A percentile compares a stretch with the other conserved stretches of the same genome.
These are phyloP conservation scores for Exephanes ischioxanthus DNA, from an alignment of 2,888 invertebrate genomes.

Conservation along the genomic window DNA sequence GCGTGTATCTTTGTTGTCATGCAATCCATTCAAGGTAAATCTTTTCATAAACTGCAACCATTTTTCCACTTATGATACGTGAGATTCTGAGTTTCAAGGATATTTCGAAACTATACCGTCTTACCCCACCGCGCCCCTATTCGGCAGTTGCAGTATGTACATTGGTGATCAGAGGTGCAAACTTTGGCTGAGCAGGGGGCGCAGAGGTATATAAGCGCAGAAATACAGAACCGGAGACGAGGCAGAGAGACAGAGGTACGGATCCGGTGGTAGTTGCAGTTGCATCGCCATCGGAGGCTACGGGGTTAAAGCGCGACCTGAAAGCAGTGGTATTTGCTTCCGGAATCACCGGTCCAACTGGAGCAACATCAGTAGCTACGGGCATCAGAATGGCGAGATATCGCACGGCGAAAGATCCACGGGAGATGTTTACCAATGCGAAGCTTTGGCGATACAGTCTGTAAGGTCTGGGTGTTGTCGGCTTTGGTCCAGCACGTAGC, in stretches of 20 bases:
- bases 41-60: neutral
- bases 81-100: neutral
- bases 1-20: neutral
- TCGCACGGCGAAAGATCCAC: slow-evolving; percentile 35
- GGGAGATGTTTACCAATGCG: slow-evolving; percentile 59
- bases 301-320: slow-evolving; percentile 45
- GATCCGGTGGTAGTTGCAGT: slow-evolving; percentile 26
- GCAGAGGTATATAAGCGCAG: neutral
- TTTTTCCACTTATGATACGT: neutral
- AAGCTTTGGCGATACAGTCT: slow-evolving; percentile 42
- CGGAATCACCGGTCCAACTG: slow-evolving; percentile 47
- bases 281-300: slow-evolving; percentile 27
- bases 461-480: slow-evolving; percentile 7
- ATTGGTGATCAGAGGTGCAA: slow-evolving; percentile 1
- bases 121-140: neutral
- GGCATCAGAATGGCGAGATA: slow-evolving; percentile 46
- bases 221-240: neutral
- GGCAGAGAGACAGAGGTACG: neutral
- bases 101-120: neutral
- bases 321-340: slow-evolving; percentile 60
- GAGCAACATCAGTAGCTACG: slow-evolving; percentile 14
- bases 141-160: neutral
- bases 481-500: slow-evolving; percentile 16
- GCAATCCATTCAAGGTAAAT: neutral
- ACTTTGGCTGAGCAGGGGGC: neutral